Conservation (phyloP, 2,888 invertebrate genomes). For the Dexiosoma caninum region DNA sequence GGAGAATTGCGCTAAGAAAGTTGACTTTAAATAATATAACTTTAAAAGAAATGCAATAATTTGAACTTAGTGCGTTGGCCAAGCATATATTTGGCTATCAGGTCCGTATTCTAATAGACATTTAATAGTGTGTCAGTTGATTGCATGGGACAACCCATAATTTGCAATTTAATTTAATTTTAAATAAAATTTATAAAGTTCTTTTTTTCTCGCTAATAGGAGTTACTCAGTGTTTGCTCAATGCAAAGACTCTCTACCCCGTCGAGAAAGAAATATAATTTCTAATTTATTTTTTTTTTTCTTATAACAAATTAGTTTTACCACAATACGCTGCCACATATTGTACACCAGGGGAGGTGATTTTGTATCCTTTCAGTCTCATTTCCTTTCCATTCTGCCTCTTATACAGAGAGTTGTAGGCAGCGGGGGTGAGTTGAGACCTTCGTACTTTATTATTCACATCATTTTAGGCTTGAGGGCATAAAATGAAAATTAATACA, state of each 20-base stretch:
- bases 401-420: neutral
- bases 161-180: slow-evolving; percentile 54
- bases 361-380: slow-evolving; percentile 53
- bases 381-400: slow-evolving; percentile 8
- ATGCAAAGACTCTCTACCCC: neutral
- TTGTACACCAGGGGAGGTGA: slow-evolving; percentile 57
- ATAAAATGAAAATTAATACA: slow-evolving; percentile 62
- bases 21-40: no score
- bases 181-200: slow-evolving; percentile 33
- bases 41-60: no score
- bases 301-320: slow-evolving; percentile 63
- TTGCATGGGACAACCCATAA: slow-evolving; percentile 27
- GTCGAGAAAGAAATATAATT: slow-evolving; percentile 1
- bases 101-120: no score
- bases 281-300: slow-evolving; percentile 27
- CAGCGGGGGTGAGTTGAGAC: slow-evolving; percentile 10
- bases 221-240: slow-evolving; percentile 33
- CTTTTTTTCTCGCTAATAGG: slow-evolving; percentile 43
- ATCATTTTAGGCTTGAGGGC: slow-evolving; percentile 55
- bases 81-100: no score
- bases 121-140: no score
- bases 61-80: no score
- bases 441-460: slow-evolving; percentile 42
- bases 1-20: no score
- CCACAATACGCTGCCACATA: slow-evolving; percentile 56